These are phyloP conservation scores for Rousettus leschenaultii DNA, from an alignment of 2,113 vertebrate species.

Conservation along the genomic window DNA sequence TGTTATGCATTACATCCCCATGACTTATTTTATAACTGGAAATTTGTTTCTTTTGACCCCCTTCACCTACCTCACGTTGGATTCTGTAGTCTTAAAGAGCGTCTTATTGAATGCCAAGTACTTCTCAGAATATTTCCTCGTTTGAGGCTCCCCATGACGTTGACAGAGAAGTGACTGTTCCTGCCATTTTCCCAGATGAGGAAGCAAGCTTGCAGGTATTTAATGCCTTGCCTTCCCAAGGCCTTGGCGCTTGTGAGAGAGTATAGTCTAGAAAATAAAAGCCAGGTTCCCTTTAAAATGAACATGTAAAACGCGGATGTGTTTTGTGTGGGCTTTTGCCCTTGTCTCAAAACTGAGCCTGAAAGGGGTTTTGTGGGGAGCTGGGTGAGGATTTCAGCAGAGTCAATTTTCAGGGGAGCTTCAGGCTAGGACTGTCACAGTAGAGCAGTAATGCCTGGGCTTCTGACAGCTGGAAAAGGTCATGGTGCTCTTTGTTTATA, in stretches of 20 bases:
- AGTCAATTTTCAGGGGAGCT: neutral
- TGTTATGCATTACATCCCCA: neutral
- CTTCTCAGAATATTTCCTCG: neutral
- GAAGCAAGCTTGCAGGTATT: neutral
- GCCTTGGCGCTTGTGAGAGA: neutral
- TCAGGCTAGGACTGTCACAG: conserved; percentile 27
- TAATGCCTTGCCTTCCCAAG: neutral
- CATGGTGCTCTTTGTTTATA: conserved; percentile 30
- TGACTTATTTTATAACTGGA: neutral
- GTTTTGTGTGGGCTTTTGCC: neutral
- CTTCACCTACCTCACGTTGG: neutral
- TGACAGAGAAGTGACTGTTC: neutral
- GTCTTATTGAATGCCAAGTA: neutral
- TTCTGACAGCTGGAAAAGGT: conserved; percentile 56
- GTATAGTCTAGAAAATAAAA: neutral
- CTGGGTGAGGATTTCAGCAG: conserved; percentile 9
- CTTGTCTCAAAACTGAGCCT: neutral
- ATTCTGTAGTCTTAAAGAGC: neutral
- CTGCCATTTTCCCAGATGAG: neutral
- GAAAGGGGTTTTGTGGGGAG: neutral
- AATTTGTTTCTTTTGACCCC: neutral
- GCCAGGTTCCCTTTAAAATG: neutral
- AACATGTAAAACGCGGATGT: neutral
- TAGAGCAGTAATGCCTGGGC: conserved; percentile 30
- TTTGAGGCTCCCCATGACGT: neutral